Evolutionary conservation across 2,888 invertebrate species (phyloP).

Genomic region (Sminthurides aquaticus): DNA sequence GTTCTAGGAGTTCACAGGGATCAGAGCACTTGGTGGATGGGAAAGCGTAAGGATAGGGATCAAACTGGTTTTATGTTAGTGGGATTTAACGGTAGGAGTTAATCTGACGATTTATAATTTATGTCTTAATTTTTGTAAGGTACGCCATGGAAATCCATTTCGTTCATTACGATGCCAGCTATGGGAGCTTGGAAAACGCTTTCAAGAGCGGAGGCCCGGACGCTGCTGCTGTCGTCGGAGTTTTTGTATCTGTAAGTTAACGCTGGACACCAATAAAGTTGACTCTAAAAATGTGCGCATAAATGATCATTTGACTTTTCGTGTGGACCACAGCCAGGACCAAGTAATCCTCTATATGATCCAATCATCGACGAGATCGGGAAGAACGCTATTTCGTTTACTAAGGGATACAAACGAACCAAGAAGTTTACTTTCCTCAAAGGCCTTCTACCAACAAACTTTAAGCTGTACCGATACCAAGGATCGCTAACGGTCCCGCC

Average conservation of each 20-base stretch:
- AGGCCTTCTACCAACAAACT: not conserved
- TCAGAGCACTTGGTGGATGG: conserved; percentile 71
- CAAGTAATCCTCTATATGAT: not conserved
- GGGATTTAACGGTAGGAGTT: not conserved
- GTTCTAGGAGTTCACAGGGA: conserved; percentile 44
- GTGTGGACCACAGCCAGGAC: not conserved
- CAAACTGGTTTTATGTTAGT: not conserved
- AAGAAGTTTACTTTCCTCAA: not conserved
- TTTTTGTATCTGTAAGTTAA: not conserved
- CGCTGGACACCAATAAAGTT: not conserved
- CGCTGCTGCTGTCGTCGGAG: not conserved
- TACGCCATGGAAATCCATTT: conserved; percentile 70
- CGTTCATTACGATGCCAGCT: conserved; percentile 61
- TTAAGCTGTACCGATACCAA: not conserved
- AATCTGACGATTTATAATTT: conserved; percentile 17
- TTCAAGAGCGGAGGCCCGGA: conserved; percentile 42
- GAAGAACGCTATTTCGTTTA: not conserved
- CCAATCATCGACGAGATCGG: not conserved
- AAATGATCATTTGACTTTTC: too few relatives aligned
- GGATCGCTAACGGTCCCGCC: conserved; percentile 12
- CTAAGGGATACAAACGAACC: not conserved
- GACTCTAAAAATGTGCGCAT: not conserved
- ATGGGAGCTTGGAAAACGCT: conserved; percentile 52
- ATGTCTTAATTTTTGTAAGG: too few relatives aligned
- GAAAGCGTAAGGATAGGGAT: conserved; percentile 42